Evolutionary conservation across 2,888 invertebrate genomes (phyloP).

Genomic region (Osmoderma eremita): DNA sequence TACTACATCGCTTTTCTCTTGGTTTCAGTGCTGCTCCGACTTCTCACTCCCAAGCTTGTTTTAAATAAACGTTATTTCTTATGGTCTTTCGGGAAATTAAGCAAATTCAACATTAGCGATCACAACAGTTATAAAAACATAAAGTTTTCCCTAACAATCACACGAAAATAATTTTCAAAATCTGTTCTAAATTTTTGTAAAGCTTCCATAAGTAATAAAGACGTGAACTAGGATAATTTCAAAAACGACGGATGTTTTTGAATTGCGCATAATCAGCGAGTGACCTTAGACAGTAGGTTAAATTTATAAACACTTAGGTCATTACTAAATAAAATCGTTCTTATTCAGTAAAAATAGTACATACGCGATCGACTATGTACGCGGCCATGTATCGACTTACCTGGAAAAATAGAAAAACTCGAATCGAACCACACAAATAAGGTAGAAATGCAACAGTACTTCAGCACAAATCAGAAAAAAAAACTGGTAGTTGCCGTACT

Average conservation of each 20-base stretch:
- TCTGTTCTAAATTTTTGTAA: too few species aligned
- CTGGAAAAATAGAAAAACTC: background rate
- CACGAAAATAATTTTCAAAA: too few species aligned
- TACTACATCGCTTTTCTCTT: too few species aligned
- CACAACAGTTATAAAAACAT: too few species aligned
- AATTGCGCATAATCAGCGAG: slow-evolving; percentile 1
- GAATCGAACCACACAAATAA: background rate
- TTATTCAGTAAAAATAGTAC: slow-evolving; percentile 29
- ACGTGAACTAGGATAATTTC: background rate
- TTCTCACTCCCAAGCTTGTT: too few species aligned
- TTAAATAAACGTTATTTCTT: too few species aligned
- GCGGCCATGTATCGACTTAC: slow-evolving; percentile 1
- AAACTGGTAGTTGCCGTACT: background rate
- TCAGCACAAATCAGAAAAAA: background rate
- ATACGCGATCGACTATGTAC: background rate
- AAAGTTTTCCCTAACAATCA: too few species aligned
- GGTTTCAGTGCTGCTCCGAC: too few species aligned
- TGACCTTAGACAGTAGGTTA: slow-evolving; percentile 21
- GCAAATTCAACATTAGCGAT: too few species aligned
- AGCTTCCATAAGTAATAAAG: too few species aligned
- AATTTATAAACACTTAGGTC: slow-evolving; percentile 28
- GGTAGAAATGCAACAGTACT: background rate
- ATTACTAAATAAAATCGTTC: slow-evolving; percentile 21
- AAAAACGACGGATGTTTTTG: slow-evolving; percentile 9
- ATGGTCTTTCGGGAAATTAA: too few species aligned